Base-by-base conservation (phyloP, 2,113 vertebrate species). In the Nothoprocta perdicaria region DNA sequence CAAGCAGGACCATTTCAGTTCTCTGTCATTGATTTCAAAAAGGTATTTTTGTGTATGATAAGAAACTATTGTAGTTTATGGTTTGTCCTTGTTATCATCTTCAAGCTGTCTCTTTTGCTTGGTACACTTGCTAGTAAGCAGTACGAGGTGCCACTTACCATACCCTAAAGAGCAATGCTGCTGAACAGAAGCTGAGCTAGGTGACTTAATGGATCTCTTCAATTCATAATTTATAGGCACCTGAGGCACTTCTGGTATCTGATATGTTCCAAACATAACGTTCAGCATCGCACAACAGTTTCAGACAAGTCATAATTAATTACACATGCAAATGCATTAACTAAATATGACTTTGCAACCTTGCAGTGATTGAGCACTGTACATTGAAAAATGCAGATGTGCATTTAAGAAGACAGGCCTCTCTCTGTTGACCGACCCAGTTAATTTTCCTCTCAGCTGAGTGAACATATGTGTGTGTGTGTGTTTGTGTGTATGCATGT, bases 401-500 rank as follows among this genome's bases (percentile, higher is more conserved):
- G 74, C 45, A 26, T 90, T 92, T 94, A 41, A 1, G 3, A 84
- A 82, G 41, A 11, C 45, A 82, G 38, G 18, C 61, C 71, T 60
- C 81, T 27, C 8, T 80, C n/a, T 61, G 23, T 75, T 86, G 83
- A 76, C 69, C 88, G 83, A 92, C 46, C 48, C 76, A 72, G 46
- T 86, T 81, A 66, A 88, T 76, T 95, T 89, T 84, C 73, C 53
- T 90, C 48, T 94, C 77, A 89, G 33, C 80, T 91, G 53, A 29
- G 27, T 55, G 52, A 10, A 26, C 26, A 27, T 53, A 14, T 52
- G 50, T 50, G 24, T 27, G 14, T 50, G 52, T 55, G 53, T 29
- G 53, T 55, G 27, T 55, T 13, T 26, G 12, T 52, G 50, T 52
- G 50, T 27, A 8, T 53, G 24, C 14, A 8, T 53, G 26, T 63